Conservation (phyloP, 2,888 invertebrate genomes). For the Eutolmus rufibarbis region DNA sequence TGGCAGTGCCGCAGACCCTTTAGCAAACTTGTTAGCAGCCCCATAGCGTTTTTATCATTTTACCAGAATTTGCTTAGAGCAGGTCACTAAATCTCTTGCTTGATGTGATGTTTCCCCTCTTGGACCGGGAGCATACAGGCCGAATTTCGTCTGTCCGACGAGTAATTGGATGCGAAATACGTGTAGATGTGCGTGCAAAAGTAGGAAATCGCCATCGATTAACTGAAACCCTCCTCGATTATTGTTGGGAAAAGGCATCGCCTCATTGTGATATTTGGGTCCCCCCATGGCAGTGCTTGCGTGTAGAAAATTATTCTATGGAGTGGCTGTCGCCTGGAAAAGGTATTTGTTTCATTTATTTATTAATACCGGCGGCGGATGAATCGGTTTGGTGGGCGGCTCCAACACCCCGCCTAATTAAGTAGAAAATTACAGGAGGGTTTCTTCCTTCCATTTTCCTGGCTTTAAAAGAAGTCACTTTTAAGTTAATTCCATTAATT, state of each 20-base stretch:
- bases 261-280: background rate
- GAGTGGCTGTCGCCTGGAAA: background rate
- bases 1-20: background rate
- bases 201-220: background rate
- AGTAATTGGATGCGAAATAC: background rate
- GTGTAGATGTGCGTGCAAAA: background rate
- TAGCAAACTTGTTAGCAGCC: background rate
- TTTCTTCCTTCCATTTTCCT: background rate
- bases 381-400: background rate
- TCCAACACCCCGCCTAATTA: background rate
- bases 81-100: background rate
- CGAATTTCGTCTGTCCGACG: background rate
- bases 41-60: background rate
- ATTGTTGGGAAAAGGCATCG: background rate
- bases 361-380: background rate
- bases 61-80: background rate
- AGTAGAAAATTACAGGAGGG: slow-evolving; percentile 6
- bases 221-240: background rate
- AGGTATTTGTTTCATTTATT: slow-evolving; percentile 8
- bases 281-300: background rate
- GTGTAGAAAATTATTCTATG: background rate
- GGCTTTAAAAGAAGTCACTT: background rate
- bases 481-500: background rate
- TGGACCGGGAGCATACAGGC: background rate
- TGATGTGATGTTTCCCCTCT: background rate